Evolutionary conservation across 1,140 invertebrate species (phyloP), one percentile per base, ranked within the genome.

Genomic region (Drosophila micromelanica): DNA sequence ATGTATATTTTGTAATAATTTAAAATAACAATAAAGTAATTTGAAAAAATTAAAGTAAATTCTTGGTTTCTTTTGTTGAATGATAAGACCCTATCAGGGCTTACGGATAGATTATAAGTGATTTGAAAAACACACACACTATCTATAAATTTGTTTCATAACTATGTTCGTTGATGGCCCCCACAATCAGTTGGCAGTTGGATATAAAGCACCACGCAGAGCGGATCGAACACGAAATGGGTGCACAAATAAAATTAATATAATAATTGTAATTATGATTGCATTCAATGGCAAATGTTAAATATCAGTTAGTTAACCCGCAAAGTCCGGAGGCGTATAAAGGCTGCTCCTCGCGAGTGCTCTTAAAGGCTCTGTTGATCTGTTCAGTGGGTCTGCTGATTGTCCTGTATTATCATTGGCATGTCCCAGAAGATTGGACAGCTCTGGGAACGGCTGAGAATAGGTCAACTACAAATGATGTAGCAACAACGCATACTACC

Each of bases 281-380:
- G 1, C 27, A 11, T 1, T 13, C 17, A 8, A 64, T 64, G 61
- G 30, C 23, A 9, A 65, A 51, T 20, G 13, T 42, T n/a, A 17
- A 46, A 37, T 65, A 71, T 13, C 52, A 43, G 11, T 35, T 60
- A 51, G 13, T 68, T 30, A 12, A 37, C 27, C 64, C 55, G 12
- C 11, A 35, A 15, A 27, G 8, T 9, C 20, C 38, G n/a, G 12
- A 12, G 2, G 5, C 1, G 8, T 13, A 8, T n/a, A 12, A 54
- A 9, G 13, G 38, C 2, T 0, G 9, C 7, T 6, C 27, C 11
- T 8, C 30, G 9, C 32, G 13, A 1, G 3, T 12, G 8, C 5
- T n/a, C 2, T 9, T 43, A 0, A 71, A 56, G 13, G 15, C 32
- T 3, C 9, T 71, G 1, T 15, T 64, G 17, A 49, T 27, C 42